phyloP scores from a whole-genome alignment of 92 coral and sea anemone species.

The Porites divaricata region DNA sequence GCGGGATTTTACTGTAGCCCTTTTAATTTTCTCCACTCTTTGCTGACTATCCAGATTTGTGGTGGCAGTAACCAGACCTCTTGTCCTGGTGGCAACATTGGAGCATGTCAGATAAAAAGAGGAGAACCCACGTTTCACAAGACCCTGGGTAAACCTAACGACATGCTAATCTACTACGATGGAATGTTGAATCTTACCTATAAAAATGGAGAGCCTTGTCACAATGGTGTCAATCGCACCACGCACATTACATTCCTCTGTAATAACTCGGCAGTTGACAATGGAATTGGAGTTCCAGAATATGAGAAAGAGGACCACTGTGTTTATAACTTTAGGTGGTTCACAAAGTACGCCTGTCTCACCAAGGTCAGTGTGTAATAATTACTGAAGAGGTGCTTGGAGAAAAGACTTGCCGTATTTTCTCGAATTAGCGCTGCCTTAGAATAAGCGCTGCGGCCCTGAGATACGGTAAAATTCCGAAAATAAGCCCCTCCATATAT shows the following conservation, averaged over 20 bases:
- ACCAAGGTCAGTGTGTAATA: conserved; percentile 69
- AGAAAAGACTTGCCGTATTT: too few species aligned
- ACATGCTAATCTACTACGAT: conserved; percentile 82
- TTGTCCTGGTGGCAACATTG: conserved; percentile 35
- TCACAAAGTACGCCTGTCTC: conserved; percentile 93
- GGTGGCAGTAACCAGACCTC: conserved; percentile 21
- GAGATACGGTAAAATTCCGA: too few species aligned
- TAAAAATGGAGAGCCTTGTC: conserved; percentile 66
- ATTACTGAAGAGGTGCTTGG: too few species aligned
- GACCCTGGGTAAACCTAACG: conserved; percentile 59
- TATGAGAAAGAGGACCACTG: conserved; percentile 79
- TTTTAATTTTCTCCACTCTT: not conserved
- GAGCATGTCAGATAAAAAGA: conserved; percentile 69
- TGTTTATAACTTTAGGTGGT: conserved; percentile 89
- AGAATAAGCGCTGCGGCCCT: too few species aligned
- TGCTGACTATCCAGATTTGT: conserved; percentile 35
- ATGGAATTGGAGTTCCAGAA: conserved; percentile 69
- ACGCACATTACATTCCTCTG: conserved; percentile 94
- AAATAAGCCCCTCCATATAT: too few species aligned
- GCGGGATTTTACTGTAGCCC: too few species aligned
- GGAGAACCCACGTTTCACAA: not conserved
- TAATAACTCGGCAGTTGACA: conserved; percentile 47
- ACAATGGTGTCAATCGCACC: conserved; percentile 25
- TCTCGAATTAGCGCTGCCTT: too few species aligned
- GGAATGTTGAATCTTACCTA: conserved; percentile 89